Evolutionary conservation across 2,888 invertebrate species (phyloP).

Genomic region (Horisme vitalbata): DNA sequence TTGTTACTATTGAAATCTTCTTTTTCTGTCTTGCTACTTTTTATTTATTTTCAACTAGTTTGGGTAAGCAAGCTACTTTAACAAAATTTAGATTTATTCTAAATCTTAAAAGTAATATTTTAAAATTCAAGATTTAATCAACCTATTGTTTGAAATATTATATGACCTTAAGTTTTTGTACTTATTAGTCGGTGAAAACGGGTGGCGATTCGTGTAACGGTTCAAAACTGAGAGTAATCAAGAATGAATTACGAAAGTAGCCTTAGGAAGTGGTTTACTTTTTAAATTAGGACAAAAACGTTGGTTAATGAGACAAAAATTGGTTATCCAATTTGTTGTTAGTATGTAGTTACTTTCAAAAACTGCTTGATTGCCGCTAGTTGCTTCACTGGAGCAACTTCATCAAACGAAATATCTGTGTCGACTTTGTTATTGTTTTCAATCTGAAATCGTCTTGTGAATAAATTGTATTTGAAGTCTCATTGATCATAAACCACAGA

Average conservation of each 20-base stretch:
- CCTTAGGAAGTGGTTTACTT: conserved; percentile 35
- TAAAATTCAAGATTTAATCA: conserved; percentile 47
- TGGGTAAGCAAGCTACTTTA: background rate
- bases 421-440: background rate
- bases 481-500: background rate
- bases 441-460: background rate
- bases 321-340: conserved; percentile 29
- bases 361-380: background rate
- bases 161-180: conserved; percentile 38
- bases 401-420: no score
- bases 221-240: conserved; percentile 43
- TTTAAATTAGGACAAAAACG: conserved; percentile 42
- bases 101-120: conserved; percentile 17
- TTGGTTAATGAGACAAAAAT: conserved; percentile 36
- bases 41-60: background rate
- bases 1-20: conserved; percentile 3
- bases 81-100: background rate
- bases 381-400: background rate
- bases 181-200: conserved; percentile 40
- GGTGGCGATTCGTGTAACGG: conserved; percentile 41
- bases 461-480: background rate
- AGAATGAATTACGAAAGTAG: conserved; percentile 48
- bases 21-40: background rate
- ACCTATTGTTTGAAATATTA: conserved; percentile 48
- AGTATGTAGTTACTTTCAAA: conserved; percentile 14